Evolutionary conservation across 2,797 vertebrate species (phyloP).

Genomic region (Manis crassicaudata): DNA sequence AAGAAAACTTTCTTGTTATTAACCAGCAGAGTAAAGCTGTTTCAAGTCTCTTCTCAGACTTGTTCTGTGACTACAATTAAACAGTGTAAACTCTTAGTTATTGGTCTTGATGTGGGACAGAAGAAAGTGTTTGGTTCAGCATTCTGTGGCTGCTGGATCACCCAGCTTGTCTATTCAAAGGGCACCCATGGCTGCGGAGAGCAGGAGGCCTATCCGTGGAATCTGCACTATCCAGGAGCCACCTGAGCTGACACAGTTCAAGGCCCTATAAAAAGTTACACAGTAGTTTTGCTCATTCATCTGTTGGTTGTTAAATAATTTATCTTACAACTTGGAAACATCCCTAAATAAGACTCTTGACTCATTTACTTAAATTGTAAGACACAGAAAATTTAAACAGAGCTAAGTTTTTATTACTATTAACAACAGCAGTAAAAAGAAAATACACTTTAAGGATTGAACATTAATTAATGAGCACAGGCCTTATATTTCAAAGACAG

Average conservation of each 20-base stretch:
- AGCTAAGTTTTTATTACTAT: background rate
- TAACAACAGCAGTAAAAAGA: background rate
- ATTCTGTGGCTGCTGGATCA: background rate
- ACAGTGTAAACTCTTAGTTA: slow-evolving; percentile 34
- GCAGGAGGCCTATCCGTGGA: background rate
- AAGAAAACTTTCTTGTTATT: background rate
- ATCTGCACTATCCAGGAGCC: background rate
- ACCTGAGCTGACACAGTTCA: background rate
- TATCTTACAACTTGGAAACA: background rate
- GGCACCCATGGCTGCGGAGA: background rate
- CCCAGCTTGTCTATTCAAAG: background rate
- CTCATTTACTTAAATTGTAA: background rate
- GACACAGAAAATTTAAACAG: background rate
- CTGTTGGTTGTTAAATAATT: background rate
- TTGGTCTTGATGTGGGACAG: background rate
- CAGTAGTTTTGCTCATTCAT: background rate
- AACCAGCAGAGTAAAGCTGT: background rate
- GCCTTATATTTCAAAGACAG: background rate
- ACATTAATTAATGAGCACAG: background rate
- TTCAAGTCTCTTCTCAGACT: background rate
- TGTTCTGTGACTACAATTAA: background rate
- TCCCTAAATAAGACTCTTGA: background rate
- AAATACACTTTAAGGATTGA: background rate
- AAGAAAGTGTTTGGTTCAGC: background rate
- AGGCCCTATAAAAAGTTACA: background rate